Evolutionary conservation across 1,140 invertebrate species (phyloP).

Genomic region (Oryctes rhinoceros): DNA sequence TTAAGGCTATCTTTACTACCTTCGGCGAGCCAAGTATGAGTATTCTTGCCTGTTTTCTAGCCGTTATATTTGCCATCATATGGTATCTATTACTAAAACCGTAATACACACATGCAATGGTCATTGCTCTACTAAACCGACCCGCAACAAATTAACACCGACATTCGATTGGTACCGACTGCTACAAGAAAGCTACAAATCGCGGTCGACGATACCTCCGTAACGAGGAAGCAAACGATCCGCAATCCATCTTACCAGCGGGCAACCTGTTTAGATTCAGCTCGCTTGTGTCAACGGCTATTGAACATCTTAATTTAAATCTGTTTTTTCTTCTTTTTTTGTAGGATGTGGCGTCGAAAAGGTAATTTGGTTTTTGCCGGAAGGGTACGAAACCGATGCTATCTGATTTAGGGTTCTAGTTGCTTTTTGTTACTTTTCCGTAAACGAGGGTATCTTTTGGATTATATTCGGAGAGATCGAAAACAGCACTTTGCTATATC

Average conservation of each 20-base stretch:
- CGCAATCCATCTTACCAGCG: not conserved
- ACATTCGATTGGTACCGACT: not conserved
- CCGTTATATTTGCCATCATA: too few species aligned
- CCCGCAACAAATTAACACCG: not conserved
- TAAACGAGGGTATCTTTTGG: not conserved
- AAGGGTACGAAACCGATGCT: not conserved
- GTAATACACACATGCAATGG: not conserved
- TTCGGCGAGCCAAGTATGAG: too few species aligned
- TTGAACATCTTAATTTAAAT: constrained; percentile 23
- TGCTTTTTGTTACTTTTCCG: not conserved
- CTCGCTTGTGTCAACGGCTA: not conserved
- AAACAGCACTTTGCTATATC: too few species aligned
- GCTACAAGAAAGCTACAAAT: not conserved
- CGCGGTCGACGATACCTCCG: not conserved
- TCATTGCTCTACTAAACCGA: not conserved
- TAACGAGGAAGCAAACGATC: constrained; percentile 16
- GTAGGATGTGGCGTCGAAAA: not conserved
- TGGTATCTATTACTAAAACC: too few species aligned
- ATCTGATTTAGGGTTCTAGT: not conserved
- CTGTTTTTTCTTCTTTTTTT: not conserved
- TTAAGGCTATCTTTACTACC: too few species aligned
- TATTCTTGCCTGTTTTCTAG: too few species aligned
- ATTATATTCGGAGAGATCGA: too few species aligned
- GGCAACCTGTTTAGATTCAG: not conserved
- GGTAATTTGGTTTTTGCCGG: not conserved